A percentile compares a stretch with the other conserved stretches of the same genome.
Conservation (phyloP, 2,888 invertebrate species). For the Aplocera efformata region DNA sequence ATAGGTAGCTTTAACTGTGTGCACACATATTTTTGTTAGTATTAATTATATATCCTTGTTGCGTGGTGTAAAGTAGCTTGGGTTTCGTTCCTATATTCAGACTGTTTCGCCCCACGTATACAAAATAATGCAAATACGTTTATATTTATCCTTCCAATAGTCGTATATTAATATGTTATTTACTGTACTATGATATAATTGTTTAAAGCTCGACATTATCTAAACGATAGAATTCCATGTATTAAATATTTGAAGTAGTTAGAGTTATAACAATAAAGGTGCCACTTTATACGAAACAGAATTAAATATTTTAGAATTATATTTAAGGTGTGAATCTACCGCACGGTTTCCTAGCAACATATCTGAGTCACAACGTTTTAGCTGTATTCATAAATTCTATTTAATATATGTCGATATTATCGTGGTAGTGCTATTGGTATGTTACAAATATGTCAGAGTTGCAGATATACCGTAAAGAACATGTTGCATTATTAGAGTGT, state of each 20-base stretch:
- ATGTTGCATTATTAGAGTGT: too few species aligned
- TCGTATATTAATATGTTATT: too few species aligned
- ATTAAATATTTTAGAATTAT: constrained; percentile 4
- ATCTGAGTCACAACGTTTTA: constrained; percentile 16
- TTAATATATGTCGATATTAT: too few species aligned
- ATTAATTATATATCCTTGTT: not conserved
- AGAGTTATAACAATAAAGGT: constrained; percentile 2
- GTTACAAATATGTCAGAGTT: too few species aligned
- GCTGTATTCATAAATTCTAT: constrained; percentile 6
- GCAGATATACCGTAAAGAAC: too few species aligned
- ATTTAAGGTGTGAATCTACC: not conserved
- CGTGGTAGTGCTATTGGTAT: too few species aligned
- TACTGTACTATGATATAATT: not conserved
- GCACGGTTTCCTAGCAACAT: constrained; percentile 5
- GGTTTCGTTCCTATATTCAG: too few species aligned
- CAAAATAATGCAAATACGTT: too few species aligned
- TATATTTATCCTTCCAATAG: too few species aligned
- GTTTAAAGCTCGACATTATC: constrained; percentile 1
- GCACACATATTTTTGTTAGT: constrained; percentile 8
- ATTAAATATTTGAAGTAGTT: not conserved
- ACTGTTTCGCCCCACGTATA: too few species aligned
- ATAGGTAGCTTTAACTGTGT: constrained; percentile 12
- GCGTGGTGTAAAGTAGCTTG: too few species aligned
- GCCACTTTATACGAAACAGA: constrained; percentile 5
- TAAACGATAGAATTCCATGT: not conserved